Evolutionary conservation across 2,113 vertebrate species (phyloP), one percentile per base, ranked within the genome.

Genomic region (Sitta europaea): DNA sequence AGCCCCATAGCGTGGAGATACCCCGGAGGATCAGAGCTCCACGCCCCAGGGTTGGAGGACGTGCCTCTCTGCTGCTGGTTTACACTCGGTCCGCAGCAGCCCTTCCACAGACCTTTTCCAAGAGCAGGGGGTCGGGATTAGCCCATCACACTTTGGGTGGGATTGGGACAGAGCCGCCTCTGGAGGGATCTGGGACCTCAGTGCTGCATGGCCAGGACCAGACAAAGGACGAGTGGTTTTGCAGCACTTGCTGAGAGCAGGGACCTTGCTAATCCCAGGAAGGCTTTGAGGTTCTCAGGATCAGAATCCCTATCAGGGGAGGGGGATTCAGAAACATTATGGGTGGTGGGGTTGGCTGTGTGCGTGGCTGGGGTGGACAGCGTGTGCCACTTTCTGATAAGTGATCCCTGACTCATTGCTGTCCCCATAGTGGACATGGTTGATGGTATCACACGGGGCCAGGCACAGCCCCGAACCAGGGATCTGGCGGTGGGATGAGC

Each of bases 81-180:
- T 61, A 20, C 66, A 4, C 27, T 50, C 20, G 0, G 1, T 65
- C n/a, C 9, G 22, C 27, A 27, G 38, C 65, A 51, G 87, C 40
- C 11, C 36, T 72, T 31, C 53, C 53, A 35, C 22, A 70, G 25
- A 63, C 65, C 40, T 59, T 78, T 54, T 25, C 17, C 14, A 6
- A 7, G 67, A 19, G 63, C 2, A 1, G 18, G 38, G 43, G 14
- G 4, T 57, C 38, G 33, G 63, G 72, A 28, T 76, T 58, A 45
- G 62, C 28, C 40, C 25, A 4, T 35, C 0, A 0, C 4, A 3
- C 2, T 22, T 3, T 21, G n/a, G 10, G 28, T 78, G 40, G 38
- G 19, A 4, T 15, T 47, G 66, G 68, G 28, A 22, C 29, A 14
- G 43, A 40, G 48, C 40, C 61, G 31, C 28, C 65, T n/a, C 24